Percentiles rank a stretch among this genome's conserved stretches.
These are phyloP conservation scores for Rhinogobius similis DNA, from an alignment of 2,113 vertebrate genomes.

Conservation along the genomic window DNA sequence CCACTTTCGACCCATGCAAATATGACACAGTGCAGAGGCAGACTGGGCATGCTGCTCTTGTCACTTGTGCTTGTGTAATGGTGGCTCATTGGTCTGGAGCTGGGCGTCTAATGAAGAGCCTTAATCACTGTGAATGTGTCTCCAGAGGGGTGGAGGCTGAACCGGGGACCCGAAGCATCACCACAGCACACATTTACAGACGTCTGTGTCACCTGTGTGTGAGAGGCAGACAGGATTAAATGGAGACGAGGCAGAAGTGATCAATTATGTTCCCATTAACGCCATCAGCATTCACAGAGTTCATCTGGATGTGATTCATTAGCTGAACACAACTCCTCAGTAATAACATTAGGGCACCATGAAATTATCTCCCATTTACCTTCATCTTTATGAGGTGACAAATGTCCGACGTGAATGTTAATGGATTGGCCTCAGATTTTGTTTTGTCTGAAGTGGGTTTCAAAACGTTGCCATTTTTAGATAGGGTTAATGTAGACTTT, in stretches of 20 bases:
- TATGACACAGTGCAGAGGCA: too few relatives aligned
- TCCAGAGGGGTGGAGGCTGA: conserved; percentile 31
- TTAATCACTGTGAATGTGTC: conserved; percentile 51
- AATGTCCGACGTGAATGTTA: not conserved
- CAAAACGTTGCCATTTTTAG: not conserved
- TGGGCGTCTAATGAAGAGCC: conserved; percentile 46
- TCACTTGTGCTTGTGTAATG: conserved; percentile 21
- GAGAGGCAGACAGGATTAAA: conserved; percentile 44
- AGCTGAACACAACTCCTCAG: not conserved
- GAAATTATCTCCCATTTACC: not conserved
- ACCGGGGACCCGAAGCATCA: conserved; percentile 30
- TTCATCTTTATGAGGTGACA: not conserved
- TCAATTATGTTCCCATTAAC: conserved; percentile 28
- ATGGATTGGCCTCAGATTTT: not conserved
- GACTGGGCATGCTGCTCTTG: too few relatives aligned
- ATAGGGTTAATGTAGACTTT: not conserved
- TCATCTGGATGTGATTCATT: conserved; percentile 1
- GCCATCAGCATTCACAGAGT: conserved; percentile 10
- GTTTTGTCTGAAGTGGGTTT: not conserved
- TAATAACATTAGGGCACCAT: not conserved
- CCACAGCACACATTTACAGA: conserved; percentile 39
- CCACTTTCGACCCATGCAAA: too few relatives aligned
- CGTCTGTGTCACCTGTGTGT: conserved; percentile 19
- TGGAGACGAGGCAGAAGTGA: conserved; percentile 29
- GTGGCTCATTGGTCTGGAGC: conserved; percentile 24